These are phyloP conservation scores for Ophiothrix spiculata DNA, from an alignment of 35 echinoderm and acorn worm species.

Conservation along the genomic window DNA sequence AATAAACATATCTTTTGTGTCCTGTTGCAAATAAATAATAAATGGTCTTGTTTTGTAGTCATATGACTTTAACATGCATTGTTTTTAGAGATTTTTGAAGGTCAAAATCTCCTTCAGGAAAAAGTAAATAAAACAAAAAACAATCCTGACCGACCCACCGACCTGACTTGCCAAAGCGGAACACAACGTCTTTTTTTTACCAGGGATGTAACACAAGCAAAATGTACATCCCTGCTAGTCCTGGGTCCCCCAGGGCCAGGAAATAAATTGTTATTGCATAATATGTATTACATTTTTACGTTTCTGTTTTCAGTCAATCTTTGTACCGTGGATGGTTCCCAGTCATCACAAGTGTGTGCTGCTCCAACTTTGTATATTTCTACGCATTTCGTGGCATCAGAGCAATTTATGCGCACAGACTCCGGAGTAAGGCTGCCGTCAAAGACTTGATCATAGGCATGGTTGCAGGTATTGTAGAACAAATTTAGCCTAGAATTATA, in stretches of 20 bases:
- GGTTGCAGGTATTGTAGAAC: constrained; percentile 72
- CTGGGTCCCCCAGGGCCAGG: not conserved
- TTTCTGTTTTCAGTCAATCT: constrained; percentile 38
- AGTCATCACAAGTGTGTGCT: constrained; percentile 87
- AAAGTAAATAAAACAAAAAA: no score
- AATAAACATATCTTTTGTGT: not conserved
- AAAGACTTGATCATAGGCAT: constrained; percentile 81
- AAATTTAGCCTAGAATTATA: no score
- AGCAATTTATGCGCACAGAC: not conserved
- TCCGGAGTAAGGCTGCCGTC: constrained; percentile 38
- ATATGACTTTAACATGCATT: no score
- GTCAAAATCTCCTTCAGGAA: no score
- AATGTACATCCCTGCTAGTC: no score
- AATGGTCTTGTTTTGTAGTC: no score
- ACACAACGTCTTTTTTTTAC: not conserved
- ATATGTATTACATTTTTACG: not conserved
- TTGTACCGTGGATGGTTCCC: constrained; percentile 88
- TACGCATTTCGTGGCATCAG: constrained; percentile 88
- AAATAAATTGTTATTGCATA: not conserved
- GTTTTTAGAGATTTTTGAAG: no score
- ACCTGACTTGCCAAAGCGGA: no score
- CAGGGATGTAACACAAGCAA: no score
- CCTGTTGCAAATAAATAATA: constrained; percentile 6
- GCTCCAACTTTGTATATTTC: constrained; percentile 98
- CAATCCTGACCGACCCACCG: no score